Base-by-base conservation (phyloP, 2,888 invertebrate species). In the Tetranychus truncatus region DNA sequence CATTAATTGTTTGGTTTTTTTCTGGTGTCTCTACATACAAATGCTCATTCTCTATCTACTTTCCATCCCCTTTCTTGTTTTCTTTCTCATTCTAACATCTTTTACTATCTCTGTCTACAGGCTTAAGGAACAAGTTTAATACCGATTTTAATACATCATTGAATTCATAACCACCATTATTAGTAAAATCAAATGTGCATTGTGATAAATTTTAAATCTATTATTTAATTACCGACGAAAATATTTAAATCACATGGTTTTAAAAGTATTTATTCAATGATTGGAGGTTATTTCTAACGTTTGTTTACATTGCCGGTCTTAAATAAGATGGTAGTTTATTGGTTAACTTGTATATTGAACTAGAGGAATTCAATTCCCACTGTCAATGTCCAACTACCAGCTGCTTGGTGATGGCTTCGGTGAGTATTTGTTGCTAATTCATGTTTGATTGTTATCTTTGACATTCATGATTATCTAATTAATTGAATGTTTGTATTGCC, bases 341-440 rank as follows among this genome's bases (percentile, higher is more conserved):
- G 55, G 55, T 55, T 55, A 15, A 55, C 11, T 55, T 55, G 55
- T 55, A 15, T 55, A 55, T 55, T 15, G 3, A 55, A 55, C 55
- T 55, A 2, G 2, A 55, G 55, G 55, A 15, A 55, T 55, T 55
- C 11, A 55, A 15, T 55, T 55, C 55, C 65, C 55, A 15, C 44
- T 45, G 46, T 44, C n/a, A 71, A 79, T 79, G 79, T 78, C 78
- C 75, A 78, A 79, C 74, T 79, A 79, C 76, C 79, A 79, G 75
- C 75, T 79, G 74, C 76, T 79, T 75, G 78, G 78, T 75, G 79
- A 77, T 77, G 77, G 78, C 5, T 76, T 76, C 21, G 76, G 76
- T 76, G 44, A 71, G 76, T 75, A 45, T 46, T 72, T 11, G 15
- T 72, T 44, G 5, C 34, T 4, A 34, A 34, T 34, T 34, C 4